These are phyloP conservation scores for Phortica magna DNA, from an alignment of 2,888 invertebrate genomes.

Conservation along the genomic window DNA sequence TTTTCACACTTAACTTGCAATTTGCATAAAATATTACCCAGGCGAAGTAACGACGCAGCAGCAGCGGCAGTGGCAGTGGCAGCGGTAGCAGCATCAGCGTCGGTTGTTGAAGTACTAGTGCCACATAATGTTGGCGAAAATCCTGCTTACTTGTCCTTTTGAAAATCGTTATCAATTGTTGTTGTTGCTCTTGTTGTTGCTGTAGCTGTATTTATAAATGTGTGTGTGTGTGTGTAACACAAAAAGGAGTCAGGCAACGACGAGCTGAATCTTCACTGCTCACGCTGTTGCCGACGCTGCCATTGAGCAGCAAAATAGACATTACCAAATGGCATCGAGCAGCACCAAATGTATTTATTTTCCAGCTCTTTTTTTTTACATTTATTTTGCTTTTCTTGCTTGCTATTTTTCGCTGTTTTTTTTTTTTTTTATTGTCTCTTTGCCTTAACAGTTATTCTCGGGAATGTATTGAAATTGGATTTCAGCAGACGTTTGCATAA, in stretches of 20 bases:
- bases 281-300: not conserved
- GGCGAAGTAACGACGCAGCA: constrained; percentile 56
- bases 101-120: not conserved
- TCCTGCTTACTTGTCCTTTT: constrained; percentile 25
- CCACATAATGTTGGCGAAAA: constrained; percentile 27
- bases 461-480: constrained; percentile 32
- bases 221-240: not conserved
- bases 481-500: constrained; percentile 35
- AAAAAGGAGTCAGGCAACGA: not conserved
- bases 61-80: not conserved
- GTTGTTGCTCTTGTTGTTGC: constrained; percentile 3
- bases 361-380: not conserved
- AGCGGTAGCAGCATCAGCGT: not conserved
- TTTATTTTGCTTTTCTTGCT: not conserved
- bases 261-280: not conserved
- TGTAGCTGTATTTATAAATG: not conserved
- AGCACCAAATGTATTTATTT: constrained; percentile 27
- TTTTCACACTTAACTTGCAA: constrained; percentile 76
- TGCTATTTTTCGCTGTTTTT: not conserved
- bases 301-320: constrained; percentile 5
- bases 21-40: constrained; percentile 77
- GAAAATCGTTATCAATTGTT: constrained; percentile 28
- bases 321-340: constrained; percentile 26
- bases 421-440: not conserved
- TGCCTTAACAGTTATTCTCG: constrained; percentile 21